These are phyloP conservation scores for Agrochola lota DNA, from an alignment of 2,888 invertebrate species.

Conservation along the genomic window DNA sequence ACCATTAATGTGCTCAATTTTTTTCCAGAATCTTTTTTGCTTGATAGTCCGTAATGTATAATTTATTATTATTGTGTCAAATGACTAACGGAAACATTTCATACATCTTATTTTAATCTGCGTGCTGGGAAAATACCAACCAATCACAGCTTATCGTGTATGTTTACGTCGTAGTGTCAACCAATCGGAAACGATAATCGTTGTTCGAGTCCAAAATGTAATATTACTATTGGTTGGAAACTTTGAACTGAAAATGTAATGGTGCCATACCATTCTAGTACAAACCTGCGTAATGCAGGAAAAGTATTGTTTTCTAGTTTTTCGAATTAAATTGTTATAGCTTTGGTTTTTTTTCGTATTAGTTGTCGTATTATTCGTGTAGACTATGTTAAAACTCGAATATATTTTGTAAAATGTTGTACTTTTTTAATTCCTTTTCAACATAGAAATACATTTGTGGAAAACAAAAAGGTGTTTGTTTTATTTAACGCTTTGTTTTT, in stretches of 20 bases:
- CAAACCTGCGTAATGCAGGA: constrained; percentile 49
- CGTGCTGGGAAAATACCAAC: background rate
- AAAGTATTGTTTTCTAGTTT: constrained; percentile 58
- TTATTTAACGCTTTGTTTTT: background rate
- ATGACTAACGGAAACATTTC: background rate
- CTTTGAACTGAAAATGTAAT: constrained; percentile 28
- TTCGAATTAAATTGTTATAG: constrained; percentile 47
- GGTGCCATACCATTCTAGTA: constrained; percentile 63
- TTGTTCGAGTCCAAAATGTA: constrained; percentile 17
- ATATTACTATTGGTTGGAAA: constrained; percentile 34
- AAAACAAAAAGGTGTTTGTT: constrained; percentile 16
- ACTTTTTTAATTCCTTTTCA: constrained; percentile 57
- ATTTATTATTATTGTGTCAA: background rate
- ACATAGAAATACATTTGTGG: constrained; percentile 57
- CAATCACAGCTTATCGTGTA: constrained; percentile 1
- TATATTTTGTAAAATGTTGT: constrained; percentile 64
- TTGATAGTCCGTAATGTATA: background rate
- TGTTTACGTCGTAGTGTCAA: background rate
- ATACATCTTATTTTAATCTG: background rate
- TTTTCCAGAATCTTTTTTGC: background rate
- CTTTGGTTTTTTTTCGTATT: constrained; percentile 41
- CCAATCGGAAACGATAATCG: constrained; percentile 14
- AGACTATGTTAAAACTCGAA: constrained; percentile 64
- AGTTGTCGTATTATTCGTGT: constrained; percentile 46
- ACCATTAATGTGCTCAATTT: constrained; percentile 27